These are phyloP conservation scores for Anastrepha obliqua DNA, from an alignment of 1,140 invertebrate species.

Conservation along the genomic window DNA sequence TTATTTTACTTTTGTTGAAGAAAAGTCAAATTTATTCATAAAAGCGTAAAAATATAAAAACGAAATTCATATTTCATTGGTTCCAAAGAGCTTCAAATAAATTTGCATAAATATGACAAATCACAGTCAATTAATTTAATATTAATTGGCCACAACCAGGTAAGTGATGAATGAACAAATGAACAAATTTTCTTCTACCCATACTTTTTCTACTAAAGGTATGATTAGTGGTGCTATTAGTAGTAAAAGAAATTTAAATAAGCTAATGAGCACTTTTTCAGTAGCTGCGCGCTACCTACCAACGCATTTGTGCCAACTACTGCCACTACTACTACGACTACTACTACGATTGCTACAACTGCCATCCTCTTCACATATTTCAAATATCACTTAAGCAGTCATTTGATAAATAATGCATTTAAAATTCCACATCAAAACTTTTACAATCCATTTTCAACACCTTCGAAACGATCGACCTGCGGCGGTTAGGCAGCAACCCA, in stretches of 20 bases:
- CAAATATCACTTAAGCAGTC: slow-evolving; percentile 3
- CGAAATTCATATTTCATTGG: too few relatives aligned
- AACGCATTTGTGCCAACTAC: too few relatives aligned
- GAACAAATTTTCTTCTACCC: not conserved
- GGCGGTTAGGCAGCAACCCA: not conserved
- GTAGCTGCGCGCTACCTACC: not conserved
- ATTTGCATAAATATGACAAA: slow-evolving; percentile 44
- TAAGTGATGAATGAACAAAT: not conserved
- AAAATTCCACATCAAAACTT: slow-evolving; percentile 44
- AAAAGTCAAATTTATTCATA: too few relatives aligned
- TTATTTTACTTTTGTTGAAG: too few relatives aligned
- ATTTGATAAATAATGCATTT: slow-evolving; percentile 38
- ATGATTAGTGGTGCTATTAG: not conserved
- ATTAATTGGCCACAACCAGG: not conserved
- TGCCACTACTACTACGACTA: too few relatives aligned
- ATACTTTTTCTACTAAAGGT: not conserved
- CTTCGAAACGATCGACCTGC: not conserved
- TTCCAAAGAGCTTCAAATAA: not conserved
- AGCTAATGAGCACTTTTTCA: not conserved
- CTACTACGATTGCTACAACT: too few relatives aligned
- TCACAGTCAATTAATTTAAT: slow-evolving; percentile 1
- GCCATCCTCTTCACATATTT: not conserved
- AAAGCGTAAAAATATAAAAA: not conserved
- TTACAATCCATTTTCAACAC: slow-evolving; percentile 47
- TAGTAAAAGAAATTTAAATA: slow-evolving; percentile 5